These are phyloP conservation scores for Abramis brama DNA, from an alignment of 2,113 vertebrate genomes.

Conservation along the genomic window DNA sequence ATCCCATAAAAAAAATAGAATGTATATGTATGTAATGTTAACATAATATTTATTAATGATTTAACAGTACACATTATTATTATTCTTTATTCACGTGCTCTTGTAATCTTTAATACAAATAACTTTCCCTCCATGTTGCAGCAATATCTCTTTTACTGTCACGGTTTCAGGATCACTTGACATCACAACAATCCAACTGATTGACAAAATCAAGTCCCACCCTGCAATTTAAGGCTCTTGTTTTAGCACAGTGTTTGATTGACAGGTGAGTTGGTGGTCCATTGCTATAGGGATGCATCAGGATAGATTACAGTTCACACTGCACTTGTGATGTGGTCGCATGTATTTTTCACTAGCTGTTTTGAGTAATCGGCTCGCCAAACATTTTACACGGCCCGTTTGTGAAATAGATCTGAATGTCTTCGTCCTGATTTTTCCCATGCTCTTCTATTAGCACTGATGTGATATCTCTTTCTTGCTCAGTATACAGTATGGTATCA, in stretches of 20 bases:
- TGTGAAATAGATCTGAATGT: neutral
- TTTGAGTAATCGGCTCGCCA: neutral
- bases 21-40: too few species aligned
- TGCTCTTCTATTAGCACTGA: neutral
- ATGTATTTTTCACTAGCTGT: neutral
- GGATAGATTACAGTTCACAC: neutral
- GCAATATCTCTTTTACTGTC: too few species aligned
- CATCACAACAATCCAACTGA: too few species aligned
- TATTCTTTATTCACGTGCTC: too few species aligned
- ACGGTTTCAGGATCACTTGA: too few species aligned
- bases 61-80: too few species aligned
- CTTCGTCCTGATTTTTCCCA: neutral
- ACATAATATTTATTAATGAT: too few species aligned
- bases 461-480: neutral
- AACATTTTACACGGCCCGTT: neutral
- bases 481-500: neutral
- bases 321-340: neutral
- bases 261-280: neutral
- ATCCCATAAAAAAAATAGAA: too few species aligned
- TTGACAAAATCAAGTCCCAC: too few species aligned
- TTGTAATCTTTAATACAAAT: too few species aligned
- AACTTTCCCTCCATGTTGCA: too few species aligned
- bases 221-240: neutral
- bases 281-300: neutral
- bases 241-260: neutral